Evolutionary conservation across 2,113 vertebrate species (phyloP).

Genomic region (Nipponia nippon): DNA sequence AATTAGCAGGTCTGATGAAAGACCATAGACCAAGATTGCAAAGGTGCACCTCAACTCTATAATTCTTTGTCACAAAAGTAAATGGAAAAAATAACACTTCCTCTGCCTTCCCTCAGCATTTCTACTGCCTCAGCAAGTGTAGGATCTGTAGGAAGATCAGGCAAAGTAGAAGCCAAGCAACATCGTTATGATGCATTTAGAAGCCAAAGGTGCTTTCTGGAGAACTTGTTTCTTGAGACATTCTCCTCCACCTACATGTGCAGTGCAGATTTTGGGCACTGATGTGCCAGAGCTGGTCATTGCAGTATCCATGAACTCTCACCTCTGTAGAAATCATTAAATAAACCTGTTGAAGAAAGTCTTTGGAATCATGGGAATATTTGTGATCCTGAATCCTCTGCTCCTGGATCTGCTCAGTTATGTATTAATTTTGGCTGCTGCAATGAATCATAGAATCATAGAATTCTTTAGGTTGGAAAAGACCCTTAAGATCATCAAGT

Average conservation of each 20-base stretch:
- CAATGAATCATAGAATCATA: neutral
- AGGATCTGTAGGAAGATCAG: neutral
- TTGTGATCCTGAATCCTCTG: neutral
- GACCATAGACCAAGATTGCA: neutral
- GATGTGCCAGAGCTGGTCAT: neutral
- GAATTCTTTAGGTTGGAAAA: neutral
- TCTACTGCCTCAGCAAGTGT: neutral
- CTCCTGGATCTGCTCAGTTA: neutral
- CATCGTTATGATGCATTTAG: neutral
- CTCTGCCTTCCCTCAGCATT: neutral
- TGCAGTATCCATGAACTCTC: rapidly evolving
- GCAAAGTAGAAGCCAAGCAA: neutral
- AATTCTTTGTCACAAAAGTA: neutral
- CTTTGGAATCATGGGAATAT: neutral
- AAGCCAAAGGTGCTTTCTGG: neutral
- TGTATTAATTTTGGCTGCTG: neutral
- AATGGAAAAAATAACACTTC: neutral
- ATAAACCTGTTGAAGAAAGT: neutral
- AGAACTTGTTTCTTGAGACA: neutral
- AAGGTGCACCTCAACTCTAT: neutral
- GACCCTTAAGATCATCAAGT: neutral
- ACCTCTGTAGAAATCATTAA: neutral
- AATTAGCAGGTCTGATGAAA: neutral
- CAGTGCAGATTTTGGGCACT: neutral
- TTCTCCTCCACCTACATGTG: neutral